A percentile compares a stretch with the other conserved stretches of the same genome.
These are phyloP conservation scores for Miichthys miiuy DNA, from an alignment of 2,797 vertebrate genomes.

Conservation along the genomic window DNA sequence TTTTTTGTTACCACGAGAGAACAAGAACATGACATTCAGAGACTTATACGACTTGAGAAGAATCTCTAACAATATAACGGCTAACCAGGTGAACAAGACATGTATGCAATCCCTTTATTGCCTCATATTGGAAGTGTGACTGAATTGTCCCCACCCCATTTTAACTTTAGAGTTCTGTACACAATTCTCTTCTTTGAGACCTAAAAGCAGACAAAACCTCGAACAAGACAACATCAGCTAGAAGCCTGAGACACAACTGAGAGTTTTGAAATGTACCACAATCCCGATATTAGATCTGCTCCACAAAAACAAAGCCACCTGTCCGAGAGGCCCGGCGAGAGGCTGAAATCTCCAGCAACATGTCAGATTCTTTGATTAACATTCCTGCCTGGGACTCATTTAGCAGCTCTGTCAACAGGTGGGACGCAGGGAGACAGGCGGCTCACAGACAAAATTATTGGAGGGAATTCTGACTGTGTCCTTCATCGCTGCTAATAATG, in stretches of 20 bases:
- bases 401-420: slow-evolving; percentile 87
- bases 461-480: slow-evolving; percentile 83
- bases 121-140: background rate
- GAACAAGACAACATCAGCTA: background rate
- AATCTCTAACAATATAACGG: background rate
- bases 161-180: background rate
- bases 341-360: slow-evolving; percentile 70
- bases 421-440: slow-evolving; percentile 79
- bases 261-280: slow-evolving; percentile 2
- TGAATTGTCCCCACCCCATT: background rate
- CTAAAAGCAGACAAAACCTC: background rate
- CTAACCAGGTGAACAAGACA: background rate
- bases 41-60: background rate
- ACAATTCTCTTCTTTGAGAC: background rate
- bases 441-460: slow-evolving; percentile 81
- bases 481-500: slow-evolving; percentile 87
- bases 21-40: too few relatives aligned
- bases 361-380: slow-evolving; percentile 83
- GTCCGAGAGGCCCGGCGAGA: slow-evolving; percentile 72
- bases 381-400: slow-evolving; percentile 79
- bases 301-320: slow-evolving; percentile 80
- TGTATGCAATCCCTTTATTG: background rate
- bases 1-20: background rate
- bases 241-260: background rate
- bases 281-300: slow-evolving; percentile 69